These are phyloP conservation scores for Microcebus griseorufus DNA, from an alignment of 2,113 vertebrate genomes.

Conservation along the genomic window DNA sequence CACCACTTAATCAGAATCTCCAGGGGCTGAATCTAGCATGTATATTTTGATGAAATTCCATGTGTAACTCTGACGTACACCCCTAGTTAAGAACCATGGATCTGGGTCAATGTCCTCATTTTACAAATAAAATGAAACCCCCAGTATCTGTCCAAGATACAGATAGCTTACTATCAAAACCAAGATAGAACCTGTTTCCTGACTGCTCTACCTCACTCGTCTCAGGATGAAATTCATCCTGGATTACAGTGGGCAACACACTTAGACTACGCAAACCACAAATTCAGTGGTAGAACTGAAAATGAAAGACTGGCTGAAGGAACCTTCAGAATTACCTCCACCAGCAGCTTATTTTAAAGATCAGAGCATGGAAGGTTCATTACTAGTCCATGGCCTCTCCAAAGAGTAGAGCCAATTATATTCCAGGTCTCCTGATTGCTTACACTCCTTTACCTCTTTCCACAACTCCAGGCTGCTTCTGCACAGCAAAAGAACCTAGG, in stretches of 20 bases:
- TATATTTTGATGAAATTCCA: neutral
- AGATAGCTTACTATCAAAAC: neutral
- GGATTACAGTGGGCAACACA: neutral
- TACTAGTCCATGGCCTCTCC: neutral
- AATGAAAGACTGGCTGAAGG: neutral
- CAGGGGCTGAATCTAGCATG: neutral
- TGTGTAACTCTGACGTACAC: neutral
- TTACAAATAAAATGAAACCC: neutral
- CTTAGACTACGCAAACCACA: neutral
- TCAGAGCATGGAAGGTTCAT: neutral
- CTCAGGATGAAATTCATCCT: neutral
- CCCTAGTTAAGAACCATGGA: neutral
- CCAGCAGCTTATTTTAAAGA: neutral
- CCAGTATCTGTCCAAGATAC: neutral
- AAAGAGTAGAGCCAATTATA: neutral
- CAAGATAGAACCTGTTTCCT: neutral
- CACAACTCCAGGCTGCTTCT: neutral
- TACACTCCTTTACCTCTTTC: neutral
- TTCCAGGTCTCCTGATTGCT: neutral
- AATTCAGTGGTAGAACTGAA: neutral
- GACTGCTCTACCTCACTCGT: neutral
- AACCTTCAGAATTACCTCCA: neutral
- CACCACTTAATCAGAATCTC: neutral
- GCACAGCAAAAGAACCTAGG: neutral
- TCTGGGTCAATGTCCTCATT: neutral